Base-by-base conservation (phyloP, 2,797 vertebrate genomes). In the Argyrosomus regius region DNA sequence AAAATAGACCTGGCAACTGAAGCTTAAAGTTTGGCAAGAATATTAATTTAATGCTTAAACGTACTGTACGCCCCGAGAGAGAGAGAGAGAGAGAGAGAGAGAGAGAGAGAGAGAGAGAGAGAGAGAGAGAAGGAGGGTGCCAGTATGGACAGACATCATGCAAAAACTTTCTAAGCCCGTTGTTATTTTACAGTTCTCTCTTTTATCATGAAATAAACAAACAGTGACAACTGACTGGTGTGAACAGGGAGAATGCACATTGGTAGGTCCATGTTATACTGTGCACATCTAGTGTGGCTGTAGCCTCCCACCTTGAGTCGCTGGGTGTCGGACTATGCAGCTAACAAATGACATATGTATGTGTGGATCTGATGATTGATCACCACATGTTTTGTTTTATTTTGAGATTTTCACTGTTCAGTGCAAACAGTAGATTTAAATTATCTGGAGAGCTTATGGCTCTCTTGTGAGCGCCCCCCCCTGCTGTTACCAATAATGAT, bases 401-500 rank as follows among this genome's bases (percentile, higher is more conserved):
- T 35, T 8, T 8, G 35, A 35, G 7, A 35, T 35, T 35, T 39
- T 39, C 8, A 39, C 35, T 9, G 35, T 39, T 39, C 35, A 39
- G 7, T 62, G 28, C 16, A 58, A 58, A 58, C 28, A 35, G 1
- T 58, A 13, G 26, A 20, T 22, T 52, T 6, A 13, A 35, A 41
- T 75, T 10, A 7, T 75, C 50, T 50, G 41, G 24, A 35, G 22
- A 76, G 58, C 20, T 75, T 16, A 81, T 81, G 62, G 3, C 41
- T 52, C 62, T 5, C 49, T 20, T 53, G 66, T 13, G 43, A 52
- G 16, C 0, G 9, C 20, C 70, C 28, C 58, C 58, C 61, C 76
- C 17, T 39, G 46, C 72, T 71, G 80, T 66, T 68, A 12, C 46
- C 54, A 52, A 26, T 68, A 50, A 75, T 72, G 75, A 70, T 41